Evolutionary conservation across 2,113 vertebrate genomes (phyloP).

Genomic region (Chaetura pelagica): DNA sequence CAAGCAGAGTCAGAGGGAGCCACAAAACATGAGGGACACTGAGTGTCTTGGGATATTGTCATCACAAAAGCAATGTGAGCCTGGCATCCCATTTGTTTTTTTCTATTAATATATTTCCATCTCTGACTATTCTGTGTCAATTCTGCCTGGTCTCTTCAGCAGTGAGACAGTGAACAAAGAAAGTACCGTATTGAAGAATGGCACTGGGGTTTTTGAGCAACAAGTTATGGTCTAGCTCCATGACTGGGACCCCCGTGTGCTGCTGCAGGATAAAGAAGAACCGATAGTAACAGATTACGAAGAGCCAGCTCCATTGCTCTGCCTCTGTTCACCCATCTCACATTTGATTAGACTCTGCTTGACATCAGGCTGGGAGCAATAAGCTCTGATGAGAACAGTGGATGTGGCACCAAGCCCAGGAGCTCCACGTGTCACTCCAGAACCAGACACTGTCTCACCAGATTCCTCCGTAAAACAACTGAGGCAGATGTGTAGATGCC

Average conservation of each 20-base stretch:
- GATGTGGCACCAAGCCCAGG: not conserved
- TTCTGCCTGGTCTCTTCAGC: not conserved
- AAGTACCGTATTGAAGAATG: not conserved
- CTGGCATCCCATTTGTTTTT: not conserved
- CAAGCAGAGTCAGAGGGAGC: not conserved
- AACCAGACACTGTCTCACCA: not conserved
- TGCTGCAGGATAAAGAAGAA: not conserved
- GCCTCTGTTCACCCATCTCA: constrained; percentile 31
- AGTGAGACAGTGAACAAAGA: not conserved
- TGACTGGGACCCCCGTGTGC: not conserved
- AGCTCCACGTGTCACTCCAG: constrained; percentile 25
- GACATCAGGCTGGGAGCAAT: constrained; percentile 48
- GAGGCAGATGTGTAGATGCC: not conserved
- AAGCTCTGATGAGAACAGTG: not conserved
- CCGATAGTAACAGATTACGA: not conserved
- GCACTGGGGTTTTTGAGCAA: not conserved
- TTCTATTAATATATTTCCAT: not conserved
- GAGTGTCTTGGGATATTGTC: not conserved
- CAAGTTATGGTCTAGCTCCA: not conserved
- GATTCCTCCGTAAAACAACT: not conserved
- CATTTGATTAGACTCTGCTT: constrained; percentile 48
- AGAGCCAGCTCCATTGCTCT: not conserved
- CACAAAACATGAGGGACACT: not conserved
- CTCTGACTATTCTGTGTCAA: not conserved
- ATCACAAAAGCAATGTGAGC: not conserved